phyloP scores from a whole-genome alignment of 2,888 invertebrate species.

The Melangyna quadrimaculata region DNA sequence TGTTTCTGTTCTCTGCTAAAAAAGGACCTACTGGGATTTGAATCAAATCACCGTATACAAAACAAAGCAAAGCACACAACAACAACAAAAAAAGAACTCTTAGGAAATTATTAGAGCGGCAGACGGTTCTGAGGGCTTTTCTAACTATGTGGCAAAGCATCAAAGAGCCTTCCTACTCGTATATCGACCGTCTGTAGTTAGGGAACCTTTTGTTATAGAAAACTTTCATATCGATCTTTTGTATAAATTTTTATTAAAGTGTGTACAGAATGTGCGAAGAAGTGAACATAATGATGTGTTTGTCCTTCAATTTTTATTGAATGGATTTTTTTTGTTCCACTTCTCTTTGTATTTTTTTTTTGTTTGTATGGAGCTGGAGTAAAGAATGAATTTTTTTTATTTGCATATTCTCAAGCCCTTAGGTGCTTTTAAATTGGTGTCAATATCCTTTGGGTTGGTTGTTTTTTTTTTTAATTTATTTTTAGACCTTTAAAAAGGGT shows the following conservation, averaged over 20 bases:
- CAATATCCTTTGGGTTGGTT: conserved; percentile 28
- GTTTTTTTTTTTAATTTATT: not conserved
- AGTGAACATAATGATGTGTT: conserved; percentile 33
- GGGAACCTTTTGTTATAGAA: conserved; percentile 32
- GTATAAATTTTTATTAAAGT: conserved; percentile 10
- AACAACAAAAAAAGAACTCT: conserved; percentile 14
- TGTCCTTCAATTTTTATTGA: conserved; percentile 41
- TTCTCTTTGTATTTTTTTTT: not conserved
- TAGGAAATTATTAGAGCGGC: conserved; percentile 55
- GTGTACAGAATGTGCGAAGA: not conserved
- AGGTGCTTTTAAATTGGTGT: conserved; percentile 29
- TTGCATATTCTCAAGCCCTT: not conserved
- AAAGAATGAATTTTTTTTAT: not conserved
- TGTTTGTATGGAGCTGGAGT: not conserved
- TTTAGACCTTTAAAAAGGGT: not conserved
- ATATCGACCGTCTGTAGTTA: not conserved
- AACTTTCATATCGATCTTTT: conserved; percentile 42
- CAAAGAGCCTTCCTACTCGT: conserved; percentile 14
- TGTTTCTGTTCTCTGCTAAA: not conserved
- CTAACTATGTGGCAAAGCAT: conserved; percentile 16
- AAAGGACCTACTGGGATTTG: conserved; percentile 17
- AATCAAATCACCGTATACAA: conserved; percentile 8
- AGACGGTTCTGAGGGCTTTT: conserved; percentile 19
- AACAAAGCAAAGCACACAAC: not conserved
- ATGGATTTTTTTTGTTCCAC: conserved; percentile 9